These are phyloP conservation scores for Ochlodes sylvanus DNA, from an alignment of 2,888 invertebrate genomes.

Conservation along the genomic window DNA sequence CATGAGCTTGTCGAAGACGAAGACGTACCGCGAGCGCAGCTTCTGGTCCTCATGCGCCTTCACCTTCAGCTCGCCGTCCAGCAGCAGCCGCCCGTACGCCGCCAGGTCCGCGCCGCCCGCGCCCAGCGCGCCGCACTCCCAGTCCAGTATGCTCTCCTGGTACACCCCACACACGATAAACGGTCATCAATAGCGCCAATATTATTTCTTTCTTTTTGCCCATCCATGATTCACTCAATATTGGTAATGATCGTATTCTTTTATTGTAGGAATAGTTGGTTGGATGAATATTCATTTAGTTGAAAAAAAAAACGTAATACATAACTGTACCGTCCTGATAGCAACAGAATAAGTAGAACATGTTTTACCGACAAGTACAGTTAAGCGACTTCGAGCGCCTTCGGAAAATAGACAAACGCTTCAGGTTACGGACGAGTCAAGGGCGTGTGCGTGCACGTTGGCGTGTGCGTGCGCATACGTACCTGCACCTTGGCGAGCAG, in stretches of 20 bases:
- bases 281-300: too few relatives aligned
- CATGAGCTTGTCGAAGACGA: conserved; percentile 98
- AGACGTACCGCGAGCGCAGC: conserved; percentile 94
- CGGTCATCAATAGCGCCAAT: too few relatives aligned
- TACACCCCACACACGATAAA: not conserved
- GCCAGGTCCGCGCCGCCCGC: conserved; percentile 92
- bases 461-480: conserved; percentile 7
- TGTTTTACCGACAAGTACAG: too few relatives aligned
- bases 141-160: conserved; percentile 92
- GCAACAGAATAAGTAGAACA: too few relatives aligned
- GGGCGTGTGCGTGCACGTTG: not conserved
- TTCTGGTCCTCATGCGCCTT: conserved; percentile 96
- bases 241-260: too few relatives aligned
- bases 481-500: conserved; percentile 96
- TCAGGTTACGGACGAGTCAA: too few relatives aligned
- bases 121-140: conserved; percentile 90
- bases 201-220: too few relatives aligned
- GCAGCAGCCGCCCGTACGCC: conserved; percentile 95
- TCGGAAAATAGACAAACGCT: not conserved
- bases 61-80: conserved; percentile 97
- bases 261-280: too few relatives aligned
- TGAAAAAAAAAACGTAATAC: too few relatives aligned
- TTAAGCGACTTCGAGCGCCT: too few relatives aligned
- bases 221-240: too few relatives aligned
- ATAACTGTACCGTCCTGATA: too few relatives aligned